These are phyloP conservation scores for Calliopum simillimum DNA, from an alignment of 2,888 invertebrate genomes.

Conservation along the genomic window DNA sequence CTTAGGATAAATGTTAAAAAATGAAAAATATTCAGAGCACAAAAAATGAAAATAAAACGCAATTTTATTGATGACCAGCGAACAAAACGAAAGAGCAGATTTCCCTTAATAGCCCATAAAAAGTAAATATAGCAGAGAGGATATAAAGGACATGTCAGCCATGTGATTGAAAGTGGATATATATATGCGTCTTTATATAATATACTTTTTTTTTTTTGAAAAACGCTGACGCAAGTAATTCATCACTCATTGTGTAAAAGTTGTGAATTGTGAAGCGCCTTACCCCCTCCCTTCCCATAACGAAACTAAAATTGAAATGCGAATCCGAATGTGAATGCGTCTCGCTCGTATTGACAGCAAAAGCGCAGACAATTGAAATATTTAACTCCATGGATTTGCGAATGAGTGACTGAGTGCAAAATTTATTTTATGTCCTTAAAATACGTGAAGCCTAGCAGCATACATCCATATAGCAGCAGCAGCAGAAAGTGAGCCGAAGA, in stretches of 20 bases:
- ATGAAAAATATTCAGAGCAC: background rate
- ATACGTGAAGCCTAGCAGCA: background rate
- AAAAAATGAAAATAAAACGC: background rate
- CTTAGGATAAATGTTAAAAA: background rate
- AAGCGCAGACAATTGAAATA: constrained; percentile 29
- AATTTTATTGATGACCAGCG: constrained; percentile 28
- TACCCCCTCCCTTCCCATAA: too few relatives aligned
- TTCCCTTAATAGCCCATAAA: too few relatives aligned
- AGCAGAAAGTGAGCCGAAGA: background rate
- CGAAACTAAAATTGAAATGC: too few relatives aligned
- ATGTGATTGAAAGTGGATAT: constrained; percentile 23
- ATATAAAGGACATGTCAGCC: constrained; percentile 9
- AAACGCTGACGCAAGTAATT: constrained; percentile 8
- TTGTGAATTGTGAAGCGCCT: too few relatives aligned
- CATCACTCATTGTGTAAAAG: constrained; percentile 17
- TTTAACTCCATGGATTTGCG: constrained; percentile 4
- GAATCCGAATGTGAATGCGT: background rate
- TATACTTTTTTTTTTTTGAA: background rate
- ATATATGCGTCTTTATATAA: background rate
- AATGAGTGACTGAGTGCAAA: background rate
- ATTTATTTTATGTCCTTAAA: constrained; percentile 2
- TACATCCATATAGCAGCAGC: background rate
- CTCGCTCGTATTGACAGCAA: background rate
- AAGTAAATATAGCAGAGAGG: too few relatives aligned
- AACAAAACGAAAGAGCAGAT: background rate